A percentile compares a stretch with the other conserved stretches of the same genome.
phyloP scores from a whole-genome alignment of 2,888 invertebrate species.

The Drosophila mayaguana region DNA sequence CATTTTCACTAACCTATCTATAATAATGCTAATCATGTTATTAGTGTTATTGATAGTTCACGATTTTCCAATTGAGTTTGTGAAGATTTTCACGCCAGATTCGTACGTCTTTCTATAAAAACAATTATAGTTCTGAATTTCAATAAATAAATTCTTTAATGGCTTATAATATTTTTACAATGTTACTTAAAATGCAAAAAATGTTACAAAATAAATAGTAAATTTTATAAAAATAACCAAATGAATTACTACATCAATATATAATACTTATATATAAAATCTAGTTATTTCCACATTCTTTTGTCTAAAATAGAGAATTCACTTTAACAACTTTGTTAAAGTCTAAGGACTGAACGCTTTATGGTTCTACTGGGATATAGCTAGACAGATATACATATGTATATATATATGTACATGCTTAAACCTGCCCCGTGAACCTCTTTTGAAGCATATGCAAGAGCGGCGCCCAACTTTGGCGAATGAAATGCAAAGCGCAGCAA shows the following conservation, averaged over 20 bases:
- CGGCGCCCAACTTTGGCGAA: conserved; percentile 54
- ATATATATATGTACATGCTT: background rate
- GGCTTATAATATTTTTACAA: too few relatives aligned
- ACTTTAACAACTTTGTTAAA: background rate
- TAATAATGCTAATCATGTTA: background rate
- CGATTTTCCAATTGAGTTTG: background rate
- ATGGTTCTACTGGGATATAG: background rate
- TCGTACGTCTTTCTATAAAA: background rate
- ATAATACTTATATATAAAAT: background rate
- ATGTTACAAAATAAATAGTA: background rate
- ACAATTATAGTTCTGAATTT: too few relatives aligned
- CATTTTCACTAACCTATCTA: background rate
- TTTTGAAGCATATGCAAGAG: conserved; percentile 13
- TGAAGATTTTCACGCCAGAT: background rate
- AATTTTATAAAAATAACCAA: background rate
- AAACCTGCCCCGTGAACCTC: background rate
- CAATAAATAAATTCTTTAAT: too few relatives aligned
- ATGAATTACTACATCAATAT: background rate
- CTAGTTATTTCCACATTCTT: background rate
- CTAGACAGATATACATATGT: background rate
- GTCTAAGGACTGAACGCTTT: background rate
- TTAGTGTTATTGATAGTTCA: background rate
- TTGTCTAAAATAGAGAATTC: background rate
- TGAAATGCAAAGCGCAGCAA: conserved; percentile 44
- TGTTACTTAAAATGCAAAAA: too few relatives aligned